Percentiles rank a stretch among this genome's conserved stretches.
phyloP scores from a whole-genome alignment of 2,888 invertebrate genomes.

The Monochamus alternatus region DNA sequence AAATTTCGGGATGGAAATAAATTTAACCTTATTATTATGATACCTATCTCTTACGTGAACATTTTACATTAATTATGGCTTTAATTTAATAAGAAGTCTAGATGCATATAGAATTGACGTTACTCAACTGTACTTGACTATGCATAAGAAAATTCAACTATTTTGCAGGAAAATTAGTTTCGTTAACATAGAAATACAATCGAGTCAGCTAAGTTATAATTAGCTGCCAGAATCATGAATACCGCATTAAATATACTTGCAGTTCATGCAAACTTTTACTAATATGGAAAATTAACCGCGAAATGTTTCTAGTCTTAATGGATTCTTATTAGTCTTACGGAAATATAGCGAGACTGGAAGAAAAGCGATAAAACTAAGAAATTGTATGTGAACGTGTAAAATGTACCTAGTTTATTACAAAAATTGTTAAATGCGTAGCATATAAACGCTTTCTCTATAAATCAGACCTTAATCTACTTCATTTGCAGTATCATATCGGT shows the following conservation, averaged over 20 bases:
- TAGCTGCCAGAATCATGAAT: slow-evolving; percentile 37
- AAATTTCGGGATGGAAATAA: too few species aligned
- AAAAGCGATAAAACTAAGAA: too few species aligned
- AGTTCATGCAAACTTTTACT: slow-evolving; percentile 13
- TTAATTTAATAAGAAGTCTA: too few species aligned
- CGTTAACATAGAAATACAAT: slow-evolving; percentile 40
- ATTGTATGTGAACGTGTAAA: too few species aligned
- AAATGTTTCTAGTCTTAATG: slow-evolving; percentile 17
- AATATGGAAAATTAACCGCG: slow-evolving; percentile 11
- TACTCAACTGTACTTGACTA: not conserved
- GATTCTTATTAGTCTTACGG: not conserved
- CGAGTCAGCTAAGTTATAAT: slow-evolving; percentile 45
- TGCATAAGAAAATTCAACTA: slow-evolving; percentile 14
- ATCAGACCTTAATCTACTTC: not conserved
- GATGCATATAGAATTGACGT: not conserved
- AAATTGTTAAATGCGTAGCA: not conserved
- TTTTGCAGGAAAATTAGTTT: slow-evolving; percentile 37
- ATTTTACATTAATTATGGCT: not conserved
- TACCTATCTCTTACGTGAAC: too few species aligned
- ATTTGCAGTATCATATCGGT: slow-evolving; percentile 92
- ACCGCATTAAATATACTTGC: slow-evolving; percentile 35
- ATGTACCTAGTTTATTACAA: too few species aligned
- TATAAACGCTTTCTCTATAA: not conserved
- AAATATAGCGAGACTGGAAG: not conserved
- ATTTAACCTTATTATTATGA: too few species aligned